A percentile compares a stretch with the other conserved stretches of the same genome.
Evolutionary conservation across 1,140 invertebrate genomes (phyloP).

Genomic region (Arion vulgaris): DNA sequence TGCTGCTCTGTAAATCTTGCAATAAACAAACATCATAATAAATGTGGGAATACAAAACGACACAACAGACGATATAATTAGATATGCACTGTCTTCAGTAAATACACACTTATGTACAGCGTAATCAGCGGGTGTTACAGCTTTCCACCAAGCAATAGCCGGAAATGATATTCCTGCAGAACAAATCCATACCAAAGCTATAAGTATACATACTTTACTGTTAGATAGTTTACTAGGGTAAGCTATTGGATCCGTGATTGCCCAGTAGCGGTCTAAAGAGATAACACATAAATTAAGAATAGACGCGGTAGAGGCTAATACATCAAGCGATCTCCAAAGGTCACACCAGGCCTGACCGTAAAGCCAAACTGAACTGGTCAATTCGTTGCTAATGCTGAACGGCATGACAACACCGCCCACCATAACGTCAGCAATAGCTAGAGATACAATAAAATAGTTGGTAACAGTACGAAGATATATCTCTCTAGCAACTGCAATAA

Average conservation of each 20-base stretch:
- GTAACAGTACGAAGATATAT: constrained; percentile 96
- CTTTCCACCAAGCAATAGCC: constrained; percentile 91
- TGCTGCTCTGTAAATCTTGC: constrained; percentile 67
- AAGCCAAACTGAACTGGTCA: constrained; percentile 84
- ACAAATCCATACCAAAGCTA: constrained; percentile 94
- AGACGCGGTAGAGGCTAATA: constrained; percentile 96
- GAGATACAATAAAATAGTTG: constrained; percentile 97
- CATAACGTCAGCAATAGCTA: constrained; percentile 97
- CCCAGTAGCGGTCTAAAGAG: constrained; percentile 82
- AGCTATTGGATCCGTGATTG: constrained; percentile 97
- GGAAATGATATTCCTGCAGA: constrained; percentile 95
- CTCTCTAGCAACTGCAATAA: constrained; percentile 95
- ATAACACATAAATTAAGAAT: constrained; percentile 97
- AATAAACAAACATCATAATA: constrained; percentile 75
- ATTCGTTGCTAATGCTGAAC: constrained; percentile 93
- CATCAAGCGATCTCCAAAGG: constrained; percentile 96
- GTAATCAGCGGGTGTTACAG: constrained; percentile 54
- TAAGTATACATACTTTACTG: constrained; percentile 88
- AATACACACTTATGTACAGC: constrained; percentile 68
- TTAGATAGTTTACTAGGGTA: constrained; percentile 94
- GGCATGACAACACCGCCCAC: constrained; percentile 97
- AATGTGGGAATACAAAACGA: constrained; percentile 75
- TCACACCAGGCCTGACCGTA: constrained; percentile 93
- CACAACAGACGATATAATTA: constrained; percentile 73
- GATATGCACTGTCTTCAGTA: constrained; percentile 73